Evolutionary conservation across 2,797 vertebrate genomes (phyloP).

Genomic region (Kryptolebias ocellatus): DNA sequence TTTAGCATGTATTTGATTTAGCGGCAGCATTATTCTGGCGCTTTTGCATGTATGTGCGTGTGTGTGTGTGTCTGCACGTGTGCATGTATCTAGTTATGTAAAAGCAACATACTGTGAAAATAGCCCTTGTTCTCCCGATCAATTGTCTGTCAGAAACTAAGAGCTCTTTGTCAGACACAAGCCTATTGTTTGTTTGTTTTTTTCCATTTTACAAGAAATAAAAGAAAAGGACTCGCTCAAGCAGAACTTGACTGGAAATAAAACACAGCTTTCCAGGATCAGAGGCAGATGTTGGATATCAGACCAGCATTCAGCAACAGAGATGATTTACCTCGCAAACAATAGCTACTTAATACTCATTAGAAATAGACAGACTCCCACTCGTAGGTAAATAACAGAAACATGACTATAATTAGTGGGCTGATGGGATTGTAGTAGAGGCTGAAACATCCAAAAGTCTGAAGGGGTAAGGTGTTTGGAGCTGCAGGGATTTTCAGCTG

Average conservation of each 20-base stretch:
- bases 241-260: constrained; percentile 60
- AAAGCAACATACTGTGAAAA: constrained; percentile 64
- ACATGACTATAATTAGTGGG: not conserved
- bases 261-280: constrained; percentile 48
- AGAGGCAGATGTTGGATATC: constrained; percentile 35
- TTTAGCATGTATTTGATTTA: constrained; percentile 7
- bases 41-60: constrained; percentile 1
- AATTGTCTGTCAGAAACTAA: constrained; percentile 64
- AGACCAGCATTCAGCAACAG: constrained; percentile 25
- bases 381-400: not conserved
- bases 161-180: constrained; percentile 60
- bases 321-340: not conserved
- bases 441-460: not conserved
- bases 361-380: not conserved
- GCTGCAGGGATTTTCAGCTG: not conserved
- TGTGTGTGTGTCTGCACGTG: too few species aligned
- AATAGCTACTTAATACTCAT: not conserved
- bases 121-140: constrained; percentile 57
- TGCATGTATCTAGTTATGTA: constrained; percentile 18
- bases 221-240: constrained; percentile 35
- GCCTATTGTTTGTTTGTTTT: constrained; percentile 68
- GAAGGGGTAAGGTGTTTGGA: not conserved
- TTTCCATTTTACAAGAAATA: constrained; percentile 39
- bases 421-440: not conserved
- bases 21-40: constrained; percentile 21